Evolutionary conservation across 2,888 invertebrate species (phyloP).

Genomic region (Cantharis lateralis): DNA sequence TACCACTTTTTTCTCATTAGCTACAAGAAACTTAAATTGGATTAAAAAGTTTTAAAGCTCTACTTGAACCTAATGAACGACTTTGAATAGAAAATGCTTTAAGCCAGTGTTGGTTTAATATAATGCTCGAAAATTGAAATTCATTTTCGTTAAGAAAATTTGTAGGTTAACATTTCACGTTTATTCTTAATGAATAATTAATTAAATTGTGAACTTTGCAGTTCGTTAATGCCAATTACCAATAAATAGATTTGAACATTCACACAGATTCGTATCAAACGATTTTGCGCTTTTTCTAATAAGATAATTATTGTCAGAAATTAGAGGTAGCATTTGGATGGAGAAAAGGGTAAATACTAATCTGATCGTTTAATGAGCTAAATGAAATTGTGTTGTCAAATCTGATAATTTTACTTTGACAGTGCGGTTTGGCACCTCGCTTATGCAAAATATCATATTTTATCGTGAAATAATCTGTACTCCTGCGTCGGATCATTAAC

Average conservation of each 20-base stretch:
- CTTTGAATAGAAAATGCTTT: constrained; percentile 14
- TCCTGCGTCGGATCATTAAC: too few species aligned
- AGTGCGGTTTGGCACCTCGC: too few species aligned
- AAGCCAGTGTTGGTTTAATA: neutral
- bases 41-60: constrained; percentile 31
- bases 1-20: constrained; percentile 34
- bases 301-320: too few species aligned
- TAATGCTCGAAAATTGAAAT: neutral
- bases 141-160: neutral
- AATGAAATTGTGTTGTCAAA: too few species aligned
- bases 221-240: neutral
- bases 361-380: too few species aligned
- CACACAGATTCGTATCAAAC: too few species aligned
- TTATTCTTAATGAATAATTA: neutral
- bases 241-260: neutral
- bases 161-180: neutral
- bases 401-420: too few species aligned
- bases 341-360: too few species aligned
- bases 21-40: constrained; percentile 34
- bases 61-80: constrained; percentile 23
- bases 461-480: too few species aligned
- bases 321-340: too few species aligned
- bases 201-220: neutral
- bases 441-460: too few species aligned
- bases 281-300: too few species aligned